Conservation (phyloP, 2,113 vertebrate species). For the Hippotragus niger region DNA sequence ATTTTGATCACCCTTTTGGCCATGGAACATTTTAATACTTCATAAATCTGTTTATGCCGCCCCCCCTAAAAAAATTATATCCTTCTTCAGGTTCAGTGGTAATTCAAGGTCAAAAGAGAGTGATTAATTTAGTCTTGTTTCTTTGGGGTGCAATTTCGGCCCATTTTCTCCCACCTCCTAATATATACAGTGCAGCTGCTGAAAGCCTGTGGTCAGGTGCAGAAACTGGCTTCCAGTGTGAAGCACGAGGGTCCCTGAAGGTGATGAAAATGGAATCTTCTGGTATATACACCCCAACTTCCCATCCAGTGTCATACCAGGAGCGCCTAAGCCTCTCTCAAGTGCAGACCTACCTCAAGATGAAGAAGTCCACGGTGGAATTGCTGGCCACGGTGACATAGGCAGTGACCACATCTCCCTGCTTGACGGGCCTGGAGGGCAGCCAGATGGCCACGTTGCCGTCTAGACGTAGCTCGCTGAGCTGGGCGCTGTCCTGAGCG, state of each 20-base stretch:
- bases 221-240: accelerated
- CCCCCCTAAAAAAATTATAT: accelerated
- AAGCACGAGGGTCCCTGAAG: accelerated
- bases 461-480: conserved; percentile 88
- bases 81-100: background rate
- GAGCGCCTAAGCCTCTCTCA: accelerated
- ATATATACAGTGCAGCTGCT: background rate
- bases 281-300: accelerated
- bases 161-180: background rate
- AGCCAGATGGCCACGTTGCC: conserved; percentile 88
- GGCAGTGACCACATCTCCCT: conserved; percentile 89
- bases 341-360: conserved; percentile 86
- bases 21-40: background rate
- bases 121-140: accelerated
- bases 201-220: accelerated
- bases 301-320: accelerated
- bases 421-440: conserved; percentile 88
- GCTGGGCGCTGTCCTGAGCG: conserved; percentile 81
- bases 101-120: too few relatives aligned
- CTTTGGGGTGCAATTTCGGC: accelerated
- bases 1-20: background rate
- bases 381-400: conserved; percentile 86
- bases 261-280: accelerated
- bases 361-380: conserved; percentile 91
- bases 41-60: background rate